Evolutionary conservation across 2,797 vertebrate species (phyloP), one percentile per base, ranked within the genome.

Genomic region (Enteromius argenteus): DNA sequence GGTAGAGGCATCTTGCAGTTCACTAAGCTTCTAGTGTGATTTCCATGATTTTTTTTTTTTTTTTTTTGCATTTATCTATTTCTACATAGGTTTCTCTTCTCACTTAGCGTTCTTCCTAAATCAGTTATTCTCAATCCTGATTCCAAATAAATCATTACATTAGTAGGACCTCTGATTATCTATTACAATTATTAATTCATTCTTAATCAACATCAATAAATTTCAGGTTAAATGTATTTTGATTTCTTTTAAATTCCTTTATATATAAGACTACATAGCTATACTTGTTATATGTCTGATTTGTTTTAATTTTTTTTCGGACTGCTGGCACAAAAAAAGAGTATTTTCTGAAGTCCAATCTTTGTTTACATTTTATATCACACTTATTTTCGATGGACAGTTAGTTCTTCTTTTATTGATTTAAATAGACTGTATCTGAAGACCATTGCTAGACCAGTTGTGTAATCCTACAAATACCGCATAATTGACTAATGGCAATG

Each of bases 401-500:
- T 3, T 44, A 13, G 9, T 66, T 1, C n/a, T 21, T 58, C 15
- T 32, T 35, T 5, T 60, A 82, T 80, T 86, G 37, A 71, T 19
- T 39, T 84, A 68, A 83, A 84, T 51, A 2, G 53, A 37, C 32
- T n/a, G 19, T 9, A 58, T 42, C 32, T 46, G 32, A 35, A 71
- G 66, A 69, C 30, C 35, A 71, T 27, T 81, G 79, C 71, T 76
- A 82, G 84, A 85, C 76, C 67, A 83, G 51, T 75, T 69, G 60
- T 80, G 60, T 62, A 85, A 87, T 77, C 49, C 79, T 37, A 83
- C 83, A 86, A 86, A 87, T 78, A 84, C 68, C 27, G 58, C 60
- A 87, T 87, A 86, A 87, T 74, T 89, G 84, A 51, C 79, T 89
- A 68, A 87, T 87, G 78, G 79, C 79, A 79, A 81, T 35, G 84